Base-by-base conservation (phyloP, 2,888 invertebrate species). In the Drosophila percnosoma region DNA sequence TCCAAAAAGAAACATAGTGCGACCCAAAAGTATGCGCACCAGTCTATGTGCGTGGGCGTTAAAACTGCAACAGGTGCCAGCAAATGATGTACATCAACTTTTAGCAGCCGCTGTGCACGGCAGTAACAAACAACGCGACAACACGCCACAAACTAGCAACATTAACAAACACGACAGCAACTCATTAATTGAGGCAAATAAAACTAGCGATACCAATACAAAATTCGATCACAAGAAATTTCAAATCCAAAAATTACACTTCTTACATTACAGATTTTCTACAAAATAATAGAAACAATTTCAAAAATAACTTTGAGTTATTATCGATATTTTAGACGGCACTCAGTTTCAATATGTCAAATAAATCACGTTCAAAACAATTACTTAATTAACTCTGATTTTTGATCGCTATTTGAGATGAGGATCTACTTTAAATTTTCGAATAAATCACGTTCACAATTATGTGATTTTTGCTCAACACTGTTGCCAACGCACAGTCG, bases 91-190 rank as follows among this genome's bases (percentile, higher is more conserved):
- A 27, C 42, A 58, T 21, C 51, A 49, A 79, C 79, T 76, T 66
- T 62, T 38, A 33, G 34, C 68, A n/a, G 51, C 6, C 73, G 65
- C 67, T 76, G 76, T 76, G 42, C 45, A 31, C 13, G 52, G 33
- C 51, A 13, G 51, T 29, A 31, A 38, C 29, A 33, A 62, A 42
- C 58, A 70, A 57, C 36, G 60, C 74, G 70, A 70, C 70, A 78
- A 67, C 74, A 74, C 33, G 67, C 75, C 74, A 63, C 74, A 71
- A 73, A 64, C 73, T 51, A 52, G 49, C 77, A 74, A 64, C 73
- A 77, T 67, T 63, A 73, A 83, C 61, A 75, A 73, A 79, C 77
- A 60, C 55, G 80, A 80, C 74, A 80, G 75, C 77, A 78, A 62
- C 63, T 62, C 74, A 78, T 78, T 78, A 77, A 78, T 80, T 75